phyloP scores from a whole-genome alignment of 2,888 invertebrate genomes.

The Cantharis rustica region DNA sequence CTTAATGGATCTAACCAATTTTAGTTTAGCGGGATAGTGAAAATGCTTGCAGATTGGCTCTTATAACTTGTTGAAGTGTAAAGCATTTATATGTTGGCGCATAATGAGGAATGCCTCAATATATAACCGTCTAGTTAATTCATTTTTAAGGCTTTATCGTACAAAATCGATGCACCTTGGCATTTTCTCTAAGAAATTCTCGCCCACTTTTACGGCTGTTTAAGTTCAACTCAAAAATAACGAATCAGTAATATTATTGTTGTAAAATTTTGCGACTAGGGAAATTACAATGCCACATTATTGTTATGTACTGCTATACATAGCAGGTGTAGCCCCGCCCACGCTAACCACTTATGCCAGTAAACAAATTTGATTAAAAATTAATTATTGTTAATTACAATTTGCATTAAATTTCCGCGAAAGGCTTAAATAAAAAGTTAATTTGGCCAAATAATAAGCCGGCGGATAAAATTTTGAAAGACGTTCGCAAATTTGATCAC shows the following conservation, averaged over 20 bases:
- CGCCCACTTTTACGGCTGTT: neutral
- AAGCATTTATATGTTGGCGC: neutral
- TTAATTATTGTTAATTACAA: neutral
- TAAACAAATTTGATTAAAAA: neutral
- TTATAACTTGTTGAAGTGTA: slow-evolving; percentile 12
- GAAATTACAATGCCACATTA: neutral
- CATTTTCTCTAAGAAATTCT: neutral
- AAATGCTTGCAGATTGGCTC: slow-evolving; percentile 13
- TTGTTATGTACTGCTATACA: neutral
- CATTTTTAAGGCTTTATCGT: neutral
- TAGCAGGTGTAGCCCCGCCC: neutral
- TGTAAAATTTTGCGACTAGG: neutral
- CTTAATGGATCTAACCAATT: slow-evolving; percentile 28
- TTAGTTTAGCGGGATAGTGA: slow-evolving; percentile 9
- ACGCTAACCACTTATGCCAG: neutral
- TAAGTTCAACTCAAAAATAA: neutral
- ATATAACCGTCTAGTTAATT: neutral
- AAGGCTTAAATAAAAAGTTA: neutral
- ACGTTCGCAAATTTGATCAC: slow-evolving; percentile 16
- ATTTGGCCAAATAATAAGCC: neutral
- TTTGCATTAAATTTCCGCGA: neutral
- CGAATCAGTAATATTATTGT: neutral
- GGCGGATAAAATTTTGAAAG: neutral
- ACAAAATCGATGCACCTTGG: neutral
- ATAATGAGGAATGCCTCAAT: neutral